Conservation (phyloP, 2,797 vertebrate species). For the Crenuchus spilurus region DNA sequence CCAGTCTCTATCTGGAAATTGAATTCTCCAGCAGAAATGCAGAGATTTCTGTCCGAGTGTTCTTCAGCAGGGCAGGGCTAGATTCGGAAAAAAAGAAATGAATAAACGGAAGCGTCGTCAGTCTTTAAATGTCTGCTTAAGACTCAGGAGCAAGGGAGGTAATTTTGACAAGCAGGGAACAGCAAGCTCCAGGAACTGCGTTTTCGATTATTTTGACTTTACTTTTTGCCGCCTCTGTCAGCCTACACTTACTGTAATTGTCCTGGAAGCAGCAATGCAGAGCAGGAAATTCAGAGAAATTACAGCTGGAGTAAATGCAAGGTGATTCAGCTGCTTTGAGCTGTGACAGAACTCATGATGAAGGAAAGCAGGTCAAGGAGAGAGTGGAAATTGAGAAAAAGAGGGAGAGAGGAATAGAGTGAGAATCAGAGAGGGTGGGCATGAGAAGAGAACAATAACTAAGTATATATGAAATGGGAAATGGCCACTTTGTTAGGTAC, state of each 20-base stretch:
- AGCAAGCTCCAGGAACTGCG: conserved; percentile 28
- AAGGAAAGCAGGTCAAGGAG: conserved; percentile 22
- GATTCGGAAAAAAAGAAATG: conserved; percentile 36
- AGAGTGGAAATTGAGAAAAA: background rate
- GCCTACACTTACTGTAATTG: conserved; percentile 9
- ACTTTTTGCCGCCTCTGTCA: conserved; percentile 2
- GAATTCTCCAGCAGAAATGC: conserved; percentile 16
- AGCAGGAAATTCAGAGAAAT: conserved; percentile 16
- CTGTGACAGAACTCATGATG: conserved; percentile 19
- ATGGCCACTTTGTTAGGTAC: background rate
- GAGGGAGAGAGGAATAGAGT: background rate
- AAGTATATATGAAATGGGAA: no score
- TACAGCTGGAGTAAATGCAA: background rate
- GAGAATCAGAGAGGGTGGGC: background rate
- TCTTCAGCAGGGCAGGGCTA: background rate
- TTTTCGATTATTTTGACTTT: conserved; percentile 24
- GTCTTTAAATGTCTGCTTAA: conserved; percentile 32
- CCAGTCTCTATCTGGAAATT: conserved; percentile 24
- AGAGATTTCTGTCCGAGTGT: conserved; percentile 21
- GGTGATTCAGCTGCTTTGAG: conserved; percentile 16
- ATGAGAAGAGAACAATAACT: background rate
- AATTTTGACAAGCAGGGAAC: conserved; percentile 28
- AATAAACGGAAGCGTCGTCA: conserved; percentile 44
- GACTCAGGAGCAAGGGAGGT: conserved; percentile 30
- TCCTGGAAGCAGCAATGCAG: background rate